Percentiles rank a stretch among this genome's conserved stretches.
phyloP scores from a whole-genome alignment of 2,888 invertebrate genomes.

The Euphydryas editha region DNA sequence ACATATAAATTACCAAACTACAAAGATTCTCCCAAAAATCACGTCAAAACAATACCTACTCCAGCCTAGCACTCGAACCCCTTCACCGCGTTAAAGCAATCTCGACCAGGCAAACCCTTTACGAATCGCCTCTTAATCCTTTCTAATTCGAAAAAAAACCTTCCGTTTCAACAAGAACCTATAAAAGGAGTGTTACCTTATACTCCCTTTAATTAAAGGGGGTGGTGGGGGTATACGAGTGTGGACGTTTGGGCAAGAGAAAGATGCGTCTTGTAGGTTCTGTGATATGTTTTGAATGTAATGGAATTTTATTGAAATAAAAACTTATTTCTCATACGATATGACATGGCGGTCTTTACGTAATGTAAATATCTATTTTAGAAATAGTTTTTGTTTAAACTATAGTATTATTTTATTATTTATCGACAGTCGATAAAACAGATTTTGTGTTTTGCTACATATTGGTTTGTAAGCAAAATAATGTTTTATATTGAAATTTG shows the following conservation, averaged over 20 bases:
- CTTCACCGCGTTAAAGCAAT: conserved; percentile 36
- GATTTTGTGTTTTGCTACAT: too few relatives aligned
- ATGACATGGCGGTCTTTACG: neutral
- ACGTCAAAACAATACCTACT: conserved; percentile 35
- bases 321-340: too few relatives aligned
- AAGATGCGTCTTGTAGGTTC: conserved; percentile 55
- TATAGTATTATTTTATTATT: too few relatives aligned
- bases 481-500: too few relatives aligned
- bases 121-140: conserved; percentile 45
- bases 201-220: conserved; percentile 78
- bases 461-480: too few relatives aligned
- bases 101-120: conserved; percentile 49
- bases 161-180: conserved; percentile 62
- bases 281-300: too few relatives aligned
- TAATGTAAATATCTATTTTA: neutral
- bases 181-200: conserved; percentile 75
- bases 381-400: neutral
- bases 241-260: conserved; percentile 75
- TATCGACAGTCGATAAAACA: too few relatives aligned
- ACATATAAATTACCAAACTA: neutral
- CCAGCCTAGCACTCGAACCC: conserved; percentile 18
- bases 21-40: neutral
- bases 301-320: too few relatives aligned
- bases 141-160: conserved; percentile 58
- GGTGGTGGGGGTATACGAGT: conserved; percentile 66